A percentile compares a stretch with the other conserved stretches of the same genome.
These are phyloP conservation scores for Xenopus petersii DNA, from an alignment of 2,797 vertebrate species.

Conservation along the genomic window DNA sequence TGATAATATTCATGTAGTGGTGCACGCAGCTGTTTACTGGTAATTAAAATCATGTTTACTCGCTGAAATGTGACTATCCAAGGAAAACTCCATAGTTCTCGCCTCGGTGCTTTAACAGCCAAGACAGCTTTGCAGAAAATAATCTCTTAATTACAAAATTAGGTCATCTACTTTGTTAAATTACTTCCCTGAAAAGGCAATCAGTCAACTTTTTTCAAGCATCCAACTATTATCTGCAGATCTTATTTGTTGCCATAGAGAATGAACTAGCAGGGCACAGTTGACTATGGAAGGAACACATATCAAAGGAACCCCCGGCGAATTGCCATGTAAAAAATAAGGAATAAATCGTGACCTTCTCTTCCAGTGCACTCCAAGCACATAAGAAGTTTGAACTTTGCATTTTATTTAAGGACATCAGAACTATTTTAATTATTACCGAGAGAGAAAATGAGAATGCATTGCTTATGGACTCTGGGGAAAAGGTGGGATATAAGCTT, in stretches of 20 bases:
- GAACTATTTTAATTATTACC: too few species aligned
- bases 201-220: slow-evolving; percentile 10
- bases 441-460: too few species aligned
- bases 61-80: slow-evolving; percentile 44
- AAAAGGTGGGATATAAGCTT: too few species aligned
- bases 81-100: slow-evolving; percentile 45
- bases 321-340: too few species aligned
- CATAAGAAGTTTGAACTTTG: too few species aligned
- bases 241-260: neutral
- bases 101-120: slow-evolving; percentile 48
- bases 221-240: slow-evolving; percentile 6
- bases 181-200: slow-evolving; percentile 39
- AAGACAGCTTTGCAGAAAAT: slow-evolving; percentile 45
- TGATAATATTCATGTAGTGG: slow-evolving; percentile 23
- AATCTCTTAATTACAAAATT: slow-evolving; percentile 50
- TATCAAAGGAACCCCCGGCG: too few species aligned
- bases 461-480: too few species aligned
- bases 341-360: too few species aligned
- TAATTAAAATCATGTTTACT: slow-evolving; percentile 50
- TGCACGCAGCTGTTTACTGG: slow-evolving; percentile 28
- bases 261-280: neutral
- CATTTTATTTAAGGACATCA: too few species aligned
- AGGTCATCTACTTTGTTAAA: slow-evolving; percentile 49
- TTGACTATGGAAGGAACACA: neutral
- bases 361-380: too few species aligned